Evolutionary conservation across 2,797 vertebrate species (phyloP).

Genomic region (Capromys pilorides): DNA sequence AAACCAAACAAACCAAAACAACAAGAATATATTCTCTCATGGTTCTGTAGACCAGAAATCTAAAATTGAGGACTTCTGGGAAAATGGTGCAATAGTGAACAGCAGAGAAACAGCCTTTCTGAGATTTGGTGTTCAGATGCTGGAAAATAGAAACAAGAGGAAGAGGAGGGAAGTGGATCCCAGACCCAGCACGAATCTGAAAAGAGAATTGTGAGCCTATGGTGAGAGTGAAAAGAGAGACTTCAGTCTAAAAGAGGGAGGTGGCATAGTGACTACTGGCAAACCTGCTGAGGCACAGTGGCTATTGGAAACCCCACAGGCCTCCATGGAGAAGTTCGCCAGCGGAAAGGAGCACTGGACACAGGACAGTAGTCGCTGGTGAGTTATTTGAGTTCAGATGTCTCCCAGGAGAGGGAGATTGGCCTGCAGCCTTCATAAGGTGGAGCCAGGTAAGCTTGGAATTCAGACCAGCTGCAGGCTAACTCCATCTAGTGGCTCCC

Average conservation of each 20-base stretch:
- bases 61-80: neutral
- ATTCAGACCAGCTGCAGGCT: neutral
- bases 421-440: neutral
- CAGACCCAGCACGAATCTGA: neutral
- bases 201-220: neutral
- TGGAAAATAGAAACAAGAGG: neutral
- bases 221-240: neutral
- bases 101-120: neutral
- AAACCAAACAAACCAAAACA: too few relatives aligned
- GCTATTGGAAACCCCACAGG: neutral
- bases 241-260: neutral
- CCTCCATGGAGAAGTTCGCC: neutral
- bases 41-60: neutral
- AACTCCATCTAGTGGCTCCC: neutral
- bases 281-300: too few relatives aligned
- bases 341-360: neutral
- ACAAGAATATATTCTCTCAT: constrained; percentile 26
- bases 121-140: neutral
- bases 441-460: neutral
- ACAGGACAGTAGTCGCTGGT: neutral
- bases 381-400: neutral
- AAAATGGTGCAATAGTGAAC: neutral
- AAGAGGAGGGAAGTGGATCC: neutral
- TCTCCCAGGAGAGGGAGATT: neutral
- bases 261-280: too few relatives aligned